Evolutionary conservation across 2,113 vertebrate species (phyloP), one percentile per base, ranked within the genome.

Genomic region (Choloepus hoffmanni): DNA sequence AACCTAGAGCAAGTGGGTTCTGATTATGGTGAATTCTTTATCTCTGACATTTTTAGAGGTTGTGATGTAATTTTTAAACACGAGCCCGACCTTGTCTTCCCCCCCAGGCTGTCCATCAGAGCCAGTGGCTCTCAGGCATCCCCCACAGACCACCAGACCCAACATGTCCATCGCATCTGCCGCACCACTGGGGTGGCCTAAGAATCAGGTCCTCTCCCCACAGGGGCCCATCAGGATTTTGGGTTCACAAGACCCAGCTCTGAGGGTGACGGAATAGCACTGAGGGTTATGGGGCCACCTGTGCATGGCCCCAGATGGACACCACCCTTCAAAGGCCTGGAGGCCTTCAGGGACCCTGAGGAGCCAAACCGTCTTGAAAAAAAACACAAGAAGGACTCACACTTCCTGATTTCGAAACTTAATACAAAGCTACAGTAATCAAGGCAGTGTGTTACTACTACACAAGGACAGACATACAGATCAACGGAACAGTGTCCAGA

Each of bases 11-110:
- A 82, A 70, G 43, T 58, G 23, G 43, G 7, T 90, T 92, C 28
- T 85, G 53, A 26, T 62, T 79, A 28, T 13, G 26, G 23, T 90
- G 72, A 40, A 65, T 36, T n/a, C 78, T 88, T 83, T 76, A 79
- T 33, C 68, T 72, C 58, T 85, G n/a, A 13, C 33, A 12, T 50
- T 74, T 93, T 77, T 82, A 72, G 3, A 83, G 28, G 53, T 24
- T 90, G 10, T 81, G 65, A 60, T 70, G 68, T 65, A 48, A 30
- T 68, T 95, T 91, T 62, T 83, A 93, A 90, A 62, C 60, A 94
- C 18, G 21, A 76, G 36, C 73, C 45, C n/a, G 26, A 19, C 28
- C 86, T 30, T 21, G 53, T 19, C 58, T 23, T 7, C 1, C 19
- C 63, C 86, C n/a, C 78, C 62, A 82, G 82, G 15, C 48, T 74